A percentile compares a stretch with the other conserved stretches of the same genome.
Evolutionary conservation across 1,140 invertebrate species (phyloP).

Genomic region (Drosophila malerkotliana): DNA sequence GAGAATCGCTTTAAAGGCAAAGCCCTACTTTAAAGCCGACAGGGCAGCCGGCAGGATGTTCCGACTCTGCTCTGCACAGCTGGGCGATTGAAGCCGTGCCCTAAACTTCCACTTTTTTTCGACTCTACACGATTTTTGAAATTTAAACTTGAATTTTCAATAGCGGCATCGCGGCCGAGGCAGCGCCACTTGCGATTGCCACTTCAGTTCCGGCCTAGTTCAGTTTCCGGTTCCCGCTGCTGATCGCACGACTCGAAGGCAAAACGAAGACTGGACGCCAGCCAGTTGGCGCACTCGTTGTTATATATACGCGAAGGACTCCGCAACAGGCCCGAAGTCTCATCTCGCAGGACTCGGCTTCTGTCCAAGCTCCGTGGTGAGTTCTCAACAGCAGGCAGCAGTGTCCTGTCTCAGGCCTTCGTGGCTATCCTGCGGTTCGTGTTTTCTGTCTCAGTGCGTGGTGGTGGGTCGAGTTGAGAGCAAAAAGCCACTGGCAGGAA

Average conservation of each 20-base stretch:
- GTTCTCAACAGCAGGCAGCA: conserved; percentile 5
- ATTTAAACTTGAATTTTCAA: conserved; percentile 18
- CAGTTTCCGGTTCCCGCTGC: conserved; percentile 47
- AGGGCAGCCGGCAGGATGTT: not conserved
- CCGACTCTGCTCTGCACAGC: not conserved
- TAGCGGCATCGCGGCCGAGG: conserved; percentile 62
- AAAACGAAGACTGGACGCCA: conserved; percentile 78
- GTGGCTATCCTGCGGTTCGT: not conserved
- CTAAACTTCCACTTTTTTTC: not conserved
- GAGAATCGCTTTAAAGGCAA: conserved; percentile 52
- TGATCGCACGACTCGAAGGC: conserved; percentile 80
- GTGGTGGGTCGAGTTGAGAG: not conserved
- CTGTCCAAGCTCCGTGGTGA: conserved; percentile 37
- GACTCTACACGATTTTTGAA: conserved; percentile 6
- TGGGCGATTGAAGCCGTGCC: not conserved
- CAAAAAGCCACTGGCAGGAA: not conserved
- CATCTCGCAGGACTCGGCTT: not conserved
- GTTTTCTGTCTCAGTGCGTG: too few species aligned
- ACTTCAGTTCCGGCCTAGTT: conserved; percentile 18
- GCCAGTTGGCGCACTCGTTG: conserved; percentile 76
- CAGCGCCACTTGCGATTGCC: conserved; percentile 39
- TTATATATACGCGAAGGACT: conserved; percentile 66
- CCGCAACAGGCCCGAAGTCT: not conserved
- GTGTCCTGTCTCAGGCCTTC: too few species aligned
- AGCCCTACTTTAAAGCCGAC: conserved; percentile 53